Evolutionary conservation across 2,113 vertebrate species (phyloP), one percentile per base, ranked within the genome.

Genomic region (Drymodes brunneopygia): DNA sequence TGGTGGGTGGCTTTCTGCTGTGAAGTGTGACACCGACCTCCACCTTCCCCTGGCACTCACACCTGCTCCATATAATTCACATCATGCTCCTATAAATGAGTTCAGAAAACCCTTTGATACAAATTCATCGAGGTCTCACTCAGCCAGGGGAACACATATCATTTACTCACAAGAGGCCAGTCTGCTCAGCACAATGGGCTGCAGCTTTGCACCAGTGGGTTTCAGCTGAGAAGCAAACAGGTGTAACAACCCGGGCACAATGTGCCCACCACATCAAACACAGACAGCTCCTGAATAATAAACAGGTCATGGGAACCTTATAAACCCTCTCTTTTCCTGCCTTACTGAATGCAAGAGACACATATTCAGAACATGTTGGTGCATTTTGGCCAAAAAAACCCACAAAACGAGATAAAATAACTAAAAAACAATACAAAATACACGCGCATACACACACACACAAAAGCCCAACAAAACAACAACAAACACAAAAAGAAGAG

Each of bases 11-110:
- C 71, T 89, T 95, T 95, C 74, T 91, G 89, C 81, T 93, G 56
- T 45, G 69, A 95, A 93, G 92, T 54, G 58, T 92, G 89, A 94
- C 91, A 90, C 60, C n/a, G 38, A 25, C 71, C 84, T 91, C 83
- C 21, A 2, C 91, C 77, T 94, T 95, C 71, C 81, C 82, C 74
- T 87, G 78, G 64, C 66, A 62, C 67, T 89, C 78, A 83, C 96
- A 95, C 94, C 95, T 97, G 95, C 90, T 85, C 73, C 78, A 10
- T 90, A 40, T 84, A 94, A 96, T 81, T 96, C 91, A 95, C 82
- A 87, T 87, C 70, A 60, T 1, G 38, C 74, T 88, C 73, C 81
- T 86, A 36, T 88, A 70, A 97, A 74, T 0, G 13, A 80, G 85
- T 38, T 92, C 91, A 88, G 86, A 86, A 91, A 86, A 65, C 7